Evolutionary conservation across 1,140 invertebrate species (phyloP).

Genomic region (Vanessa tameamea): DNA sequence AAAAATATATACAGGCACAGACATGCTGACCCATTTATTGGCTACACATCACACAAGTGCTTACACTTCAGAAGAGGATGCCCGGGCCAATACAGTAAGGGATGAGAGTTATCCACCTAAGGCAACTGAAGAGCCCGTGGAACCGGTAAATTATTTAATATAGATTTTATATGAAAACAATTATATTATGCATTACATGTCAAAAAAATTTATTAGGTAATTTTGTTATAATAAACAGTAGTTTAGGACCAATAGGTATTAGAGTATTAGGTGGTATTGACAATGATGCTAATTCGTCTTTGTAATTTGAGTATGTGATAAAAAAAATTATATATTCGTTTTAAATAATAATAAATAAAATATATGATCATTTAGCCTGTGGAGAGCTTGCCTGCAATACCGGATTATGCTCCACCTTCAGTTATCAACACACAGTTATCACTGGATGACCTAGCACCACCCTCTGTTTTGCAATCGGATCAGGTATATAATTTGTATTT

Average conservation of each 20-base stretch:
- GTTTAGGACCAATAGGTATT: too few species aligned
- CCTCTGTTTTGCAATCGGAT: constrained; percentile 72
- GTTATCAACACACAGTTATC: constrained; percentile 78
- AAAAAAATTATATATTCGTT: not conserved
- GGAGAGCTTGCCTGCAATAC: constrained; percentile 53
- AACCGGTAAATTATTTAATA: constrained; percentile 36
- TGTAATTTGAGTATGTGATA: too few species aligned
- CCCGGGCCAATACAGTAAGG: constrained; percentile 80
- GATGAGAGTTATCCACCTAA: constrained; percentile 26
- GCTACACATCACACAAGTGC: constrained; percentile 83
- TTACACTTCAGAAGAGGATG: constrained; percentile 82
- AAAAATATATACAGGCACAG: constrained; percentile 69
- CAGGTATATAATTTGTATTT: constrained; percentile 49
- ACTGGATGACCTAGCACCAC: constrained; percentile 75
- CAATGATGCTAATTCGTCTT: too few species aligned
- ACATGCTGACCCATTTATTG: constrained; percentile 84
- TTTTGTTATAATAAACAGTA: too few species aligned
- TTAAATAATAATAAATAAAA: too few species aligned
- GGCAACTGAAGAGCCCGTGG: constrained; percentile 31
- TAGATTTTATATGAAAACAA: not conserved
- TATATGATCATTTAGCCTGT: constrained; percentile 35
- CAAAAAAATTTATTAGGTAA: too few species aligned
- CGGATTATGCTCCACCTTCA: constrained; percentile 73
- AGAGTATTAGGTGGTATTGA: too few species aligned
- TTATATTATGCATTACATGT: too few species aligned